Base-by-base conservation (phyloP, 1,140 invertebrate genomes). In the Aricia agestis region DNA sequence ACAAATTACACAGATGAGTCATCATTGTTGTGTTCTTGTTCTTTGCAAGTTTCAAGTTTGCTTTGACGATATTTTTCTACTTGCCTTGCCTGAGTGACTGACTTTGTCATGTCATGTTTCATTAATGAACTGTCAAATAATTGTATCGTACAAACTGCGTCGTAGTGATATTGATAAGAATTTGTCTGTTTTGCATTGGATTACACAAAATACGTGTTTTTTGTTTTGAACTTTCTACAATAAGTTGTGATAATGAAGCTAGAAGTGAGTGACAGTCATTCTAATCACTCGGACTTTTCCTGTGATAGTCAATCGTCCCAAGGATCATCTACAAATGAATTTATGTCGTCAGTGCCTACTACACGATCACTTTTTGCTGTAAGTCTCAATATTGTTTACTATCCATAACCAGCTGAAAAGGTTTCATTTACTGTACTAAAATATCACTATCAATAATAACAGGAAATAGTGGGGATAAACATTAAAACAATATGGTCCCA, bases 11-110 rank as follows among this genome's bases (percentile, higher is more conserved):
- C 74, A 81, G 85, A 90, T 90, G 88, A 90, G 74, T 90, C 88
- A 90, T 82, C 83, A 89, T 83, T 91, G 87, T 89, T 89, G 84
- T 90, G 85, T 76, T 90, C 82, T 83, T 75, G 81, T 82, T 88
- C 74, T 73, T 81, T 73, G 75, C 84, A 82, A 83, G 85, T 84
- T 85, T 79, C 83, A 82, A 83, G 84, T 84, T 84, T 79, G 82
- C 65, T 82, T 79, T 72, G 80, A 79, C 7, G 79, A 83, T 71
- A 82, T 81, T 81, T 85, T 78, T 73, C 76, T 81, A 72, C 76
- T 87, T 82, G 86, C 86, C 18, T 19, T 1, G 86, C 86, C 18
- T 19, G 41, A 70, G 19, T 68, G 19, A 31, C 59, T 36, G 52
- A 58, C 19, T 68, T 31, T 13, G 52, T 68, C n/a, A 41, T 13